These are phyloP conservation scores for Haliclona indistincta DNA, from an alignment of 37 sponge, comb jelly and placozoan species.

Conservation along the genomic window DNA sequence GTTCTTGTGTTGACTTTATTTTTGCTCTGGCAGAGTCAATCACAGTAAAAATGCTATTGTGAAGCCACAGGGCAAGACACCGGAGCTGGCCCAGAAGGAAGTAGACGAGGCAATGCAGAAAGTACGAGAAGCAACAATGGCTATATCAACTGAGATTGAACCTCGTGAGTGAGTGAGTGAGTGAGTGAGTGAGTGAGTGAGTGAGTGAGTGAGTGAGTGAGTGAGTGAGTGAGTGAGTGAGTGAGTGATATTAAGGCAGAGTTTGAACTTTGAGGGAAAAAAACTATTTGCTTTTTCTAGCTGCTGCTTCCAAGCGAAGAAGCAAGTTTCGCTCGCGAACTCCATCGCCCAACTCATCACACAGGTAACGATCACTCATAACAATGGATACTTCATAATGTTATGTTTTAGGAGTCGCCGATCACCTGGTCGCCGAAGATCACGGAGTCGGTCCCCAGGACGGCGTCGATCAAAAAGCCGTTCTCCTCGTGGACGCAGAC, in stretches of 20 bases:
- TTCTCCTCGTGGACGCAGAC: neutral
- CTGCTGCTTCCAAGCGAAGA: no score
- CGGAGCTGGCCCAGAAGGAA: slow-evolving; percentile 68
- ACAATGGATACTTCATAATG: neutral
- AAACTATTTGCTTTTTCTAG: no score
- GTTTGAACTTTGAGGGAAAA: no score
- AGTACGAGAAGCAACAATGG: slow-evolving; percentile 69
- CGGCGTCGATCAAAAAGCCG: neutral
- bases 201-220: no score
- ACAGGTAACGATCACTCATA: neutral
- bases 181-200: neutral
- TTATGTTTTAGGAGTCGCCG: slow-evolving; percentile 17
- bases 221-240: no score
- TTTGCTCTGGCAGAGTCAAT: slow-evolving; percentile 71
- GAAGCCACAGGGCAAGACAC: slow-evolving; percentile 80
- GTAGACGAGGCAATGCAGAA: slow-evolving; percentile 86
- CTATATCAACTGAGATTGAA: slow-evolving; percentile 47
- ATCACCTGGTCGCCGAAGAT: slow-evolving; percentile 11
- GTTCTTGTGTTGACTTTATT: no score
- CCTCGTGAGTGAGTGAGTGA: slow-evolving; percentile 18
- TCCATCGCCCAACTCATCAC: no score
- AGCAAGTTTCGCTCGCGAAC: no score
- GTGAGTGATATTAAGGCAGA: no score
- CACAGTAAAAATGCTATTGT: slow-evolving; percentile 94
- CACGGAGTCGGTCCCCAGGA: neutral